These are phyloP conservation scores for Python bivittatus DNA, from an alignment of 2,113 vertebrate genomes.

Conservation along the genomic window DNA sequence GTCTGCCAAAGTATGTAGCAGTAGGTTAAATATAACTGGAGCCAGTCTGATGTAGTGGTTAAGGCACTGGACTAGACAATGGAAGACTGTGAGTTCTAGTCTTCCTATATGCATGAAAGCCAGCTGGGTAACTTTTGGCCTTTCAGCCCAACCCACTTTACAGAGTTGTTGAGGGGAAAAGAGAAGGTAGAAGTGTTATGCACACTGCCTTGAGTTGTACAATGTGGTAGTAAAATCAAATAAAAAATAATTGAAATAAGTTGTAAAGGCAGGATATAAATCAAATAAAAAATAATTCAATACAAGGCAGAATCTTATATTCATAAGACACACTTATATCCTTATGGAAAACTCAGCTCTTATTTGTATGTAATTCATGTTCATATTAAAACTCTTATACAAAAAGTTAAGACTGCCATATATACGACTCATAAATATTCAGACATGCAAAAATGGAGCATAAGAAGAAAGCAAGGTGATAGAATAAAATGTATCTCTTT, in stretches of 20 bases:
- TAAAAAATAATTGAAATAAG: background rate
- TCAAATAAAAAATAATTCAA: background rate
- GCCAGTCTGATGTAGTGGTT: background rate
- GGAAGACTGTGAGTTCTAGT: background rate
- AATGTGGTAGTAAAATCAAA: background rate
- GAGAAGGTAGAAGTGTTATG: background rate
- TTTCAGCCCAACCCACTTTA: background rate
- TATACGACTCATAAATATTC: background rate
- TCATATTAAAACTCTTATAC: background rate
- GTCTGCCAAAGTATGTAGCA: background rate
- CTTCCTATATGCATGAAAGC: background rate
- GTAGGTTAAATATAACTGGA: background rate
- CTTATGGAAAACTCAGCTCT: constrained; percentile 14
- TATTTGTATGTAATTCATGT: rapidly evolving
- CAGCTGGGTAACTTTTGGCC: background rate
- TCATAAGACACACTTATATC: background rate
- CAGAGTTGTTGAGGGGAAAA: background rate
- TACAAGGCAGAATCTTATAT: background rate
- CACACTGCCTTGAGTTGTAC: background rate
- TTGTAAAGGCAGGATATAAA: background rate
- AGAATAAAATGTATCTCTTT: constrained; percentile 4
- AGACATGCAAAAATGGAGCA: background rate
- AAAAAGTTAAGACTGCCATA: background rate
- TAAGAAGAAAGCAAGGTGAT: background rate
- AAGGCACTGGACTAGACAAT: background rate